phyloP scores from a whole-genome alignment of 2,888 invertebrate genomes.

The Agonopterix heracliana region DNA sequence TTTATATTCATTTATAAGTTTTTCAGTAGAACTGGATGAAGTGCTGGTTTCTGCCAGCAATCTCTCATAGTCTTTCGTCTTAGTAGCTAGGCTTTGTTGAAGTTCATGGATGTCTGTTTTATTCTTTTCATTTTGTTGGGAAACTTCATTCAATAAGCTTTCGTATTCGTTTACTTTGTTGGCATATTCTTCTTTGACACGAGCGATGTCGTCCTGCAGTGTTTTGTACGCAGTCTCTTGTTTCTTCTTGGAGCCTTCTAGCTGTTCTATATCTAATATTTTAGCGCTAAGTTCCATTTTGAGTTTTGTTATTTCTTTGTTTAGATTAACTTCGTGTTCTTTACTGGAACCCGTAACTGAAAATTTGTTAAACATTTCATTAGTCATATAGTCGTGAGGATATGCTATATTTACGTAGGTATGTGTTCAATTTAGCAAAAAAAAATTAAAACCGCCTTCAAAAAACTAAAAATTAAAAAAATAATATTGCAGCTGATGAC shows the following conservation, averaged over 20 bases:
- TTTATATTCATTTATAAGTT: constrained; percentile 63
- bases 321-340: constrained; percentile 67
- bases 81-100: constrained; percentile 51
- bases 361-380: constrained; percentile 18
- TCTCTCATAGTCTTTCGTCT: constrained; percentile 58
- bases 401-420: not conserved
- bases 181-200: constrained; percentile 52
- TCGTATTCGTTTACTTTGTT: constrained; percentile 68
- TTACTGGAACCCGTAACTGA: constrained; percentile 61
- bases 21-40: constrained; percentile 51
- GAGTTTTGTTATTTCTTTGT: constrained; percentile 70
- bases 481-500: no score
- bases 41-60: constrained; percentile 55
- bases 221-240: constrained; percentile 49
- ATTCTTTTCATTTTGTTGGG: constrained; percentile 59
- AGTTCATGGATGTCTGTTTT: constrained; percentile 58
- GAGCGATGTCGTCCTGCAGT: constrained; percentile 55
- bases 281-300: constrained; percentile 75
- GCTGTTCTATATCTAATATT: constrained; percentile 71
- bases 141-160: constrained; percentile 54
- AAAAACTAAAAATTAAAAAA: not conserved
- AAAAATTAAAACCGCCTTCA: not conserved
- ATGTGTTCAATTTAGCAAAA: not conserved
- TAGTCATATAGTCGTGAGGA: not conserved
- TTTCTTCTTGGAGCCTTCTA: constrained; percentile 59